Evolutionary conservation across 2,113 vertebrate species (phyloP).

Genomic region (Lamprotornis superbus): DNA sequence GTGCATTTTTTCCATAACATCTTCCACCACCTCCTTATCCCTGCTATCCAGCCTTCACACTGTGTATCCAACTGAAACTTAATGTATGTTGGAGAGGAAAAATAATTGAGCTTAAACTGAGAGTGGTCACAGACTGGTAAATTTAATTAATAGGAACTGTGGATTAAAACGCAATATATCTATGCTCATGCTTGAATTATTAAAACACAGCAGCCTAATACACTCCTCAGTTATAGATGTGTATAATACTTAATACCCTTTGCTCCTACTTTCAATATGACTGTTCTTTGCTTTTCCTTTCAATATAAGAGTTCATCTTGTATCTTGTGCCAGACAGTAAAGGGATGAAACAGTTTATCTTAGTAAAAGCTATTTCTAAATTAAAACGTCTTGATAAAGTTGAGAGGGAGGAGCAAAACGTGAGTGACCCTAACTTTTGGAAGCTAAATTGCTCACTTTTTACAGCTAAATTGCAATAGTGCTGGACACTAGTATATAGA

Average conservation of each 20-base stretch:
- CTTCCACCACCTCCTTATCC: background rate
- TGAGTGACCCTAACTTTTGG: background rate
- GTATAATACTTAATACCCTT: background rate
- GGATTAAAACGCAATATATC: background rate
- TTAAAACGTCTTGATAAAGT: background rate
- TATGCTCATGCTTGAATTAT: background rate
- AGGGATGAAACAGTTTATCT: background rate
- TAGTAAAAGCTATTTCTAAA: background rate
- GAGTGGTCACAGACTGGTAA: background rate
- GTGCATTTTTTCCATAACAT: background rate
- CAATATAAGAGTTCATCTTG: background rate
- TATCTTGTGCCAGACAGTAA: background rate
- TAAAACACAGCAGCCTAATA: background rate
- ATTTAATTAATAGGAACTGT: background rate
- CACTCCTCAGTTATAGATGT: background rate
- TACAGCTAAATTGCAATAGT: background rate
- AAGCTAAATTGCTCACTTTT: background rate
- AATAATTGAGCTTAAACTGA: background rate
- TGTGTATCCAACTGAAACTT: background rate
- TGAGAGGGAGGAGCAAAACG: background rate
- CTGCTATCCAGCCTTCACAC: background rate
- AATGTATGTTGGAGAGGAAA: background rate
- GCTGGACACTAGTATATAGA: background rate
- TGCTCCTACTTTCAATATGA: background rate
- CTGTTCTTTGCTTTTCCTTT: background rate